Base-by-base conservation (phyloP, 2,113 vertebrate species). In the Melanerpes aurifrons region DNA sequence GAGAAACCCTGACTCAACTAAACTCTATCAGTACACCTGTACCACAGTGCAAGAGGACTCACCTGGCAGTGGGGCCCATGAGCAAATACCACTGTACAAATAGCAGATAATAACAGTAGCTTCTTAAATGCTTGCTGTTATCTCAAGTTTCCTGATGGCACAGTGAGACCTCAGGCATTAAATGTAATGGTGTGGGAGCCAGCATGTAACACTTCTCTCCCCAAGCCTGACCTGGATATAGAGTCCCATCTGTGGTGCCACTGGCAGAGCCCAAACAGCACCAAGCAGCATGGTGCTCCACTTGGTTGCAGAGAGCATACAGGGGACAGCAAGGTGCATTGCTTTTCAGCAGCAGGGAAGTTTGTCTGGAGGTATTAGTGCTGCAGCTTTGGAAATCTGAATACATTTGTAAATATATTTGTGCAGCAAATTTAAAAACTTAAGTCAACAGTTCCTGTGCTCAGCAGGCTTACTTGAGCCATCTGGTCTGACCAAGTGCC, bases 211-310 rank as follows among this genome's bases (percentile, higher is more conserved):
- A 7, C 31, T 26, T 80, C 35, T 62, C 22, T 6, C 2, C 8
- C 2, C 4, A 1, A 16, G 11, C 2, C 1, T 32, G 26, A 25
- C 11, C 45, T n/a, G 69, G 17, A 24, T 7, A 1, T 16, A 62
- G 59, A 64, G 54, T 40, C n/a, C 22, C 22, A 8, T 72, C 37
- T 56, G 54, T 26, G 79, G 20, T 63, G n/a, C 62, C 26, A 15
- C 25, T 16, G 35, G 4, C 16, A 18, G 45, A 73, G 40, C 53
- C 74, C 40, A 68, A 32, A 32, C 31, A 32, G n/a, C 20, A 61
- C 31, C 18, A 53, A 54, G 40, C 37, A 59, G 57, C 7, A 1
- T 29, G 12, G 26, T 28, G 6, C 73, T 62, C 28, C 5, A 3
- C 10, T 62, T 7, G 21, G 35, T 61, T 82, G 45, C 11, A 3